phyloP scores from a whole-genome alignment of 2,888 invertebrate genomes.

The Acleris laterana region DNA sequence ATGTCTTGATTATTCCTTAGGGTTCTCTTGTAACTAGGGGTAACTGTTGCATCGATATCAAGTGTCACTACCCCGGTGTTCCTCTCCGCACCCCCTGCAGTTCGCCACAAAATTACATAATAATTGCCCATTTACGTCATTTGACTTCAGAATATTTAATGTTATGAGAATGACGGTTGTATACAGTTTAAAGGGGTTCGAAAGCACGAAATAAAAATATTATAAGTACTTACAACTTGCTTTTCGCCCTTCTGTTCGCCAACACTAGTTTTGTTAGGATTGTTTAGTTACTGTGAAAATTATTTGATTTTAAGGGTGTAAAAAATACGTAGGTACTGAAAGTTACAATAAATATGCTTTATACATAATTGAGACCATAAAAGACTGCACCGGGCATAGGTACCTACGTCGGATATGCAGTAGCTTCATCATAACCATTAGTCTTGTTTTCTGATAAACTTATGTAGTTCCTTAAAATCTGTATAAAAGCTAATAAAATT shows the following conservation, averaged over 20 bases:
- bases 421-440: no score
- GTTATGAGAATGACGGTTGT: constrained; percentile 4
- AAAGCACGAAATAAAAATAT: background rate
- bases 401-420: no score
- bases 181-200: background rate
- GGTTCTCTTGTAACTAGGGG: background rate
- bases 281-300: no score
- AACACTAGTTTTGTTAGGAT: background rate
- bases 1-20: background rate
- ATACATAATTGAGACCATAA: no score
- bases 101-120: constrained; percentile 18
- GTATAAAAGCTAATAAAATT: no score
- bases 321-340: no score
- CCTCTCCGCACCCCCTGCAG: constrained; percentile 11
- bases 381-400: no score
- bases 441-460: no score
- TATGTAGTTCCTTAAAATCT: no score
- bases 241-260: background rate
- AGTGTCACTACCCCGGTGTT: constrained; percentile 12
- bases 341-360: no score
- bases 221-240: background rate
- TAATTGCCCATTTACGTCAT: constrained; percentile 21
- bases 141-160: constrained; percentile 22
- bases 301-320: no score
- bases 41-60: constrained; percentile 6